These are phyloP conservation scores for Empis livida DNA, from an alignment of 2,888 invertebrate species.

Conservation along the genomic window DNA sequence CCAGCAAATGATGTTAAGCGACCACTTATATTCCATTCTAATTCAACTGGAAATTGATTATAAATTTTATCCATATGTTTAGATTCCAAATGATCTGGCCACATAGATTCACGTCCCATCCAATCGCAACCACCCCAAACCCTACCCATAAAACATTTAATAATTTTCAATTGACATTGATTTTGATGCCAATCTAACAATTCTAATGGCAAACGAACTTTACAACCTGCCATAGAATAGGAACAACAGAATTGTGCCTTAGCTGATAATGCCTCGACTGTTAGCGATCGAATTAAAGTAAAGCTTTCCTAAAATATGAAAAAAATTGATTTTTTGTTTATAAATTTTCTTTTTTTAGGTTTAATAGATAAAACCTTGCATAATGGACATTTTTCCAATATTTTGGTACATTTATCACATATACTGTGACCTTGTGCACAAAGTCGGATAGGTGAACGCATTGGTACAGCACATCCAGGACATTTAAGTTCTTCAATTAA, in stretches of 20 bases:
- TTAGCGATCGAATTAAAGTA: constrained; percentile 40
- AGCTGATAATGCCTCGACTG: constrained; percentile 44
- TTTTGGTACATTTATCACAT: constrained; percentile 29
- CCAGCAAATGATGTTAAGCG: constrained; percentile 28
- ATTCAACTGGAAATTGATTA: constrained; percentile 13
- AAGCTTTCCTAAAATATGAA: constrained; percentile 40
- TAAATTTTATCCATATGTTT: constrained; percentile 41
- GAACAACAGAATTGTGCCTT: constrained; percentile 47
- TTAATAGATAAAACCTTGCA: no score
- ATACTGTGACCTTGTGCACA: constrained; percentile 33
- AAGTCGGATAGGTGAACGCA: constrained; percentile 30
- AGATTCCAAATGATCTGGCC: constrained; percentile 46
- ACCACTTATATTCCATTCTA: constrained; percentile 26
- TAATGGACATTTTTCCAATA: constrained; percentile 28
- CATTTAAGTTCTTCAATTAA: constrained; percentile 32
- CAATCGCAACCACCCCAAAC: constrained; percentile 42
- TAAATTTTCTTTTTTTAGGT: no score
- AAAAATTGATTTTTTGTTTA: background rate
- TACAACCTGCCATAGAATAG: constrained; percentile 40
- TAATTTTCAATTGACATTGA: constrained; percentile 31
- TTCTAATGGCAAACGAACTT: constrained; percentile 40
- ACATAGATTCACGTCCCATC: constrained; percentile 46
- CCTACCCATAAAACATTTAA: constrained; percentile 35
- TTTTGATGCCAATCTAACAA: constrained; percentile 41
- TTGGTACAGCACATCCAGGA: constrained; percentile 33